Conservation (phyloP, 1,140 invertebrate species). For the Neuroterus valhalla region DNA sequence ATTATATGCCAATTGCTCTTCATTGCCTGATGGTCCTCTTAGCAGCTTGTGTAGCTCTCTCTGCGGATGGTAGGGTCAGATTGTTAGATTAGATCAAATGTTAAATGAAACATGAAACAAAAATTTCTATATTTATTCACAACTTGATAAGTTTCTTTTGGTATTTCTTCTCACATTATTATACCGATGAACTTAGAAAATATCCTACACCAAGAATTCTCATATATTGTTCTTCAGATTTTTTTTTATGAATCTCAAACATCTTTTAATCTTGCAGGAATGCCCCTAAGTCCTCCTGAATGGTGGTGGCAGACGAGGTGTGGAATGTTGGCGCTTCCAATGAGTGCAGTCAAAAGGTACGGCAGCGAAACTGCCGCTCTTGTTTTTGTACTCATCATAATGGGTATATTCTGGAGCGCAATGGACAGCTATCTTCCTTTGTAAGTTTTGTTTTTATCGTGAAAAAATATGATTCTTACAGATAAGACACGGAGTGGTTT, state of each 20-base stretch:
- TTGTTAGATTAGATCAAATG: no score
- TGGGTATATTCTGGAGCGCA: constrained; percentile 86
- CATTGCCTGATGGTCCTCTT: constrained; percentile 80
- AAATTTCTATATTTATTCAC: no score
- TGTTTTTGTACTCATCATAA: constrained; percentile 80
- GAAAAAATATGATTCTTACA: no score
- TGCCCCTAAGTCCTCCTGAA: constrained; percentile 85
- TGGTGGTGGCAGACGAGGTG: constrained; percentile 89
- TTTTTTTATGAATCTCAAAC: no score
- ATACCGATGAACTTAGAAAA: no score
- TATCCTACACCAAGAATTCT: no score
- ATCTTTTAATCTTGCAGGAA: constrained; percentile 55
- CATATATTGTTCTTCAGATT: no score
- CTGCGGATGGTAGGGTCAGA: constrained; percentile 74
- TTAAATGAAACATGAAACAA: no score
- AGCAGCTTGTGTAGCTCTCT: constrained; percentile 79
- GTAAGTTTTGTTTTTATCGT: constrained; percentile 70
- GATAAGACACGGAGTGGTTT: no score
- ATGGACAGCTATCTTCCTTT: constrained; percentile 86
- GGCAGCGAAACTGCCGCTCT: constrained; percentile 82
- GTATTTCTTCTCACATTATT: no score
- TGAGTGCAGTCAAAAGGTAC: constrained; percentile 83
- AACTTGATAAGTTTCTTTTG: no score
- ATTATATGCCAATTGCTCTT: constrained; percentile 76
- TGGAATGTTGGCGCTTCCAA: constrained; percentile 83